A percentile compares a stretch with the other conserved stretches of the same genome.
Conservation (phyloP, 2,888 invertebrate species). For the Scaptomyza caliginosa region DNA sequence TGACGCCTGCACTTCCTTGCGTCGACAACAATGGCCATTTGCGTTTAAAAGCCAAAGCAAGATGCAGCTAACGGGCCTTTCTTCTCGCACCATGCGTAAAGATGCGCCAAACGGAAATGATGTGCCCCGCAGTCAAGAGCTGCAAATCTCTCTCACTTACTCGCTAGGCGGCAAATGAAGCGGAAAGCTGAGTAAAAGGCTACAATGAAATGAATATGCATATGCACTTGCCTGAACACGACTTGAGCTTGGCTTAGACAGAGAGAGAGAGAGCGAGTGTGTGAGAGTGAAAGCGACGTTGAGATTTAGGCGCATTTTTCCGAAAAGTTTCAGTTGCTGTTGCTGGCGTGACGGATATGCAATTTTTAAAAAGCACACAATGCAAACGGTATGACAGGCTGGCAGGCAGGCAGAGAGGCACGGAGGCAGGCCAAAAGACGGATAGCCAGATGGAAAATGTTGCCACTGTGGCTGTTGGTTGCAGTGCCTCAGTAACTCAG, state of each 20-base stretch:
- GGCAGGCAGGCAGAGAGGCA: background rate
- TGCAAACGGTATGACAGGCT: constrained; percentile 21
- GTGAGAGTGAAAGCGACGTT: background rate
- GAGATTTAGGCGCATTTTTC: constrained; percentile 44
- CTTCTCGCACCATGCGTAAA: constrained; percentile 37
- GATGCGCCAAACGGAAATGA: constrained; percentile 68
- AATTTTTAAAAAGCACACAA: constrained; percentile 57
- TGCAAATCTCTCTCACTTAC: constrained; percentile 9
- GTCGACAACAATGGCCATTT: constrained; percentile 60
- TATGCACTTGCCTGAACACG: constrained; percentile 28
- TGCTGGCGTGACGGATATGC: constrained; percentile 69
- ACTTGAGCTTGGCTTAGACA: constrained; percentile 1
- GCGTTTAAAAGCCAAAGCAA: constrained; percentile 52
- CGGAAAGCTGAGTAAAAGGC: constrained; percentile 49
- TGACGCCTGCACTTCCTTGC: constrained; percentile 63
- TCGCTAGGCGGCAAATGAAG: constrained; percentile 50
- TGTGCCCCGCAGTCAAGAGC: constrained; percentile 28
- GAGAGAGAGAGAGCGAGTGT: too few species aligned
- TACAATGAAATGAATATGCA: constrained; percentile 45
- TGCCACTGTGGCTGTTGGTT: constrained; percentile 3
- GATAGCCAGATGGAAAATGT: constrained; percentile 16
- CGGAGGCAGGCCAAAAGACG: background rate
- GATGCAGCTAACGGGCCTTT: constrained; percentile 44
- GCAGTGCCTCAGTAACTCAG: constrained; percentile 21
- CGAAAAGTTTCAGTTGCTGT: constrained; percentile 29